Evolutionary conservation across 2,113 vertebrate genomes (phyloP), one percentile per base, ranked within the genome.

Genomic region (Balaenoptera acutorostrata): DNA sequence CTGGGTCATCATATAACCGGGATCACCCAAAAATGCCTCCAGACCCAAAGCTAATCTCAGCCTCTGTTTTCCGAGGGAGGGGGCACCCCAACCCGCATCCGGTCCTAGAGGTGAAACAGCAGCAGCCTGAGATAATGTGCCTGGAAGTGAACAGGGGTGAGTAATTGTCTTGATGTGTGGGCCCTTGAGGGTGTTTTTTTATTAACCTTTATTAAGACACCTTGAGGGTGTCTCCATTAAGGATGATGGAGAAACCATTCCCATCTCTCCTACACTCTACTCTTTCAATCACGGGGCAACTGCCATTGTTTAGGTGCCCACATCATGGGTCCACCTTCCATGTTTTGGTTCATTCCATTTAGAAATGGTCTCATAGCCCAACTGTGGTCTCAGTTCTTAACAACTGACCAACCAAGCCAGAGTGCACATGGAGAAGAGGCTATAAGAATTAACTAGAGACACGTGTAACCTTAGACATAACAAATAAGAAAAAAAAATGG

Each of bases 401-500:
- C 92, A 87, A 93, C 8, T 61, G 57, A 86, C 23, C 29, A 44
- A 52, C 18, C 29, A 72, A 89, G 52, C 33, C 81, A 81, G 29
- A 66, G 3, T 44, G 7, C 10, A 21, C 39, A 59, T 23, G n/a
- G 36, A 88, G 27, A 74, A 87, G 21, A 68, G 29, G 33, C 49
- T 82, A 15, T 44, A 44, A 75, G 39, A 80, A 85, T 81, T 31
- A 81, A 46, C 36, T 6, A 86, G 81, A 81, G 39, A 61, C 52
- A 66, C 1, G 6, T 49, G 3, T 7, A 82, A 59, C 33, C 44
- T 87, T 41, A 90, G 12, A 59, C 59, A 15, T 72, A 77, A 89
- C 13, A 93, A 90, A 55, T 17, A 81, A 77, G 46, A 85, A n/a
- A 74, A 74, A 49, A 63, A n/a, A 36, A 49, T 52, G 68, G 49